Evolutionary conservation across 2,888 invertebrate genomes (phyloP), one percentile per base, ranked within the genome.

Genomic region (Cerastis rubricosa): DNA sequence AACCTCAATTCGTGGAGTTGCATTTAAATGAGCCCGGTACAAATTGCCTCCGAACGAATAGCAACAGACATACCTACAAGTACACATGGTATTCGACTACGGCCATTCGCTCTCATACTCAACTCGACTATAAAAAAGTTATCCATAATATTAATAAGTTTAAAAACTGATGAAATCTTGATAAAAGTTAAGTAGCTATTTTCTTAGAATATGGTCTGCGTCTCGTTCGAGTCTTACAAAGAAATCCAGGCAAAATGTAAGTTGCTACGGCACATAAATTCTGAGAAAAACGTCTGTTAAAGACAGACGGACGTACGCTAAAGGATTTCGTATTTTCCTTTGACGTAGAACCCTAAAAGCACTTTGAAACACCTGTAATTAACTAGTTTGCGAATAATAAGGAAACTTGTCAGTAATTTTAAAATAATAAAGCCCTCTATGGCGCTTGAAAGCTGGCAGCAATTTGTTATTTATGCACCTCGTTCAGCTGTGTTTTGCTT

Each of bases 1-100:
- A 43, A 61, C 40, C 47, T 67, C 65, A 76, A 74, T 76, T 76
- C 47, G 22, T 59, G 9, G 22, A 79, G 79, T 59, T 72, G 80
- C 70, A 84, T 85, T 85, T 71, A 85, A 89, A 87, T 83, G 68
- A 77, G 69, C 71, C 57, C 54, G 71, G 68, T 80, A 76, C 76
- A 84, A 87, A 88, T 88, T 80, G 75, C 83, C 70, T 74, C 49
- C 71, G 66, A 54, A 64, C 76, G 76, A 87, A 85, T 80, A 73
- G 79, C 59, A 83, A 76, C 71, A 77, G 84, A 81, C 22, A 67
- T 82, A n/a, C n/a, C n/a, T n/a, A n/a, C n/a, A n/a, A n/a, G n/a
- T n/a, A n/a, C n/a, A n/a, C n/a, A n/a, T n/a, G n/a, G 17, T 49
- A 63, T 54, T 70, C 40, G 29, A 74, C 63, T n/a, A 64, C 51